Evolutionary conservation across 2,888 invertebrate genomes (phyloP).

Genomic region (Clostera curtula): DNA sequence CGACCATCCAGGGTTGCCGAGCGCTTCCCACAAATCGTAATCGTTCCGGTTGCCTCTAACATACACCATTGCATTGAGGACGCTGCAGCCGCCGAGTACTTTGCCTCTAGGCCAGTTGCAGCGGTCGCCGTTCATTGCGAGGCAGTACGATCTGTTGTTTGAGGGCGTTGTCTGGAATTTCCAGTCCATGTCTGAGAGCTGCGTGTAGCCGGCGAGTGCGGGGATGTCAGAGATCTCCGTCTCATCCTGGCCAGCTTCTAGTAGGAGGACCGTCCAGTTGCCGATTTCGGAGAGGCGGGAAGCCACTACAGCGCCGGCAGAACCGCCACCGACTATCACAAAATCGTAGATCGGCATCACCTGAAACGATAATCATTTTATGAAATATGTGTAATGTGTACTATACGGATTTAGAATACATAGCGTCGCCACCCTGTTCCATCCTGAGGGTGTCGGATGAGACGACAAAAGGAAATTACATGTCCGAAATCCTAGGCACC

Average conservation of each 20-base stretch:
- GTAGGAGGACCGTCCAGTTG: constrained; percentile 87
- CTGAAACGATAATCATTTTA: constrained; percentile 54
- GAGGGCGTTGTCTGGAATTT: constrained; percentile 91
- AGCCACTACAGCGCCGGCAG: constrained; percentile 92
- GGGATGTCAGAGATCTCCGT: constrained; percentile 93
- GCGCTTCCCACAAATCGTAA: constrained; percentile 89
- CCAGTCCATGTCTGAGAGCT: constrained; percentile 93
- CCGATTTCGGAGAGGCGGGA: constrained; percentile 86
- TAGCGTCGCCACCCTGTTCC: too few species aligned
- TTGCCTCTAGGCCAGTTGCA: constrained; percentile 96
- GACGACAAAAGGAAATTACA: too few species aligned
- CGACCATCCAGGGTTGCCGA: constrained; percentile 91
- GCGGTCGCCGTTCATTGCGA: constrained; percentile 89
- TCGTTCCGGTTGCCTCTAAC: constrained; percentile 90
- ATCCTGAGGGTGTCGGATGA: too few species aligned
- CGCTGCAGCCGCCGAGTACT: constrained; percentile 90
- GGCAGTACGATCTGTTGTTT: constrained; percentile 84
- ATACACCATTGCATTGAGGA: constrained; percentile 94
- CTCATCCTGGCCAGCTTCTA: constrained; percentile 93
- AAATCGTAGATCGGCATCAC: constrained; percentile 88
- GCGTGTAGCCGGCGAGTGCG: constrained; percentile 87
- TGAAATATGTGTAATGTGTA: neutral
- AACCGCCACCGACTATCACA: constrained; percentile 90
- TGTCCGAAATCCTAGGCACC: too few species aligned
- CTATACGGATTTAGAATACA: too few species aligned